Evolutionary conservation across 2,113 vertebrate genomes (phyloP).

Genomic region (Semnopithecus entellus): DNA sequence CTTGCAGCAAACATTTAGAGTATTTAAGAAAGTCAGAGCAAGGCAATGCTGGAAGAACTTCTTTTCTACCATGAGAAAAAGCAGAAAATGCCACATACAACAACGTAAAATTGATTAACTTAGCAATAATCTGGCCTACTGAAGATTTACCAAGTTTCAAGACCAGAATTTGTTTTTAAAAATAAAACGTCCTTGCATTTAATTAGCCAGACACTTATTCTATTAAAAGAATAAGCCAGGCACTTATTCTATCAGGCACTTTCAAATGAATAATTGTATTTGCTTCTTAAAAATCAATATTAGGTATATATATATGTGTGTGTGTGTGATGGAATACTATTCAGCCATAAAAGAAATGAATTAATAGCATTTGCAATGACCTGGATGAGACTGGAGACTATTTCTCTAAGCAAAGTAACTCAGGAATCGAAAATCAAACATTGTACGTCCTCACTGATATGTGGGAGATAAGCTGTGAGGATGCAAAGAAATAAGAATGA

Average conservation of each 20-base stretch:
- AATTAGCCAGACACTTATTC: not conserved
- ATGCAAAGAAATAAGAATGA: too few species aligned
- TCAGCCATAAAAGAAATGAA: too few species aligned
- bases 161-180: constrained; percentile 10
- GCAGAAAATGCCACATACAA: constrained; percentile 19
- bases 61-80: not conserved
- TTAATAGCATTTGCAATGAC: too few species aligned
- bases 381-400: too few species aligned
- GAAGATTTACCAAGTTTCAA: constrained; percentile 33
- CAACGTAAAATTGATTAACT: not conserved
- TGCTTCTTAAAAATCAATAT: not conserved
- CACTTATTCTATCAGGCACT: not conserved
- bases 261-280: not conserved
- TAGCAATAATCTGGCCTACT: not conserved
- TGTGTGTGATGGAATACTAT: too few species aligned
- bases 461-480: too few species aligned
- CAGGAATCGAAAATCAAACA: too few species aligned
- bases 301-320: too few species aligned
- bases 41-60: not conserved
- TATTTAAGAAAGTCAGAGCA: not conserved
- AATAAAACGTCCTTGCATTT: not conserved
- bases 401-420: too few species aligned
- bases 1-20: constrained; percentile 8
- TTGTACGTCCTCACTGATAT: too few species aligned
- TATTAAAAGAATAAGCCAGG: not conserved